Conservation (phyloP, 2,113 vertebrate species). For the Suricata suricatta region DNA sequence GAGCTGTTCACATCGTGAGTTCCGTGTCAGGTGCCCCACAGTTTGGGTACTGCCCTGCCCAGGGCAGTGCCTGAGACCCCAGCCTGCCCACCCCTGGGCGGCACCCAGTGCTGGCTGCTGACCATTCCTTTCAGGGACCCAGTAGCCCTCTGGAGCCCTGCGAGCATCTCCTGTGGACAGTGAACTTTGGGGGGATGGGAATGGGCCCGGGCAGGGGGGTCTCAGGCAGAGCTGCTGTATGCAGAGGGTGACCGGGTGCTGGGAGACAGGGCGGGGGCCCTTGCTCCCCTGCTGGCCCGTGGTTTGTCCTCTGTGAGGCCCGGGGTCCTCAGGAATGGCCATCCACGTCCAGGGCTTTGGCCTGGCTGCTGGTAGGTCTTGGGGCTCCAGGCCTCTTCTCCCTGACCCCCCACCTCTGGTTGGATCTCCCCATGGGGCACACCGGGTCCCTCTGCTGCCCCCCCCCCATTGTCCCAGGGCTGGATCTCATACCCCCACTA, state of each 20-base stretch:
- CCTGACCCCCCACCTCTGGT: neutral
- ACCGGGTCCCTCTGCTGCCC: neutral
- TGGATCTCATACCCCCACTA: neutral
- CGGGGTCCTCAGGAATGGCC: neutral
- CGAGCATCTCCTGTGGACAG: neutral
- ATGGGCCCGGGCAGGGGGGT: neutral
- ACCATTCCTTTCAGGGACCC: neutral
- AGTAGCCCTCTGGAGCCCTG: neutral
- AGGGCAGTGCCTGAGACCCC: neutral
- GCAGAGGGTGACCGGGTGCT: neutral
- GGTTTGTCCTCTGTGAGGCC: neutral
- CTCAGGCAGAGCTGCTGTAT: neutral
- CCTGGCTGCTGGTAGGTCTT: neutral
- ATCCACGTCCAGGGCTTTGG: neutral
- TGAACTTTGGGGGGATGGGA: neutral
- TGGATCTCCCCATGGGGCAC: neutral
- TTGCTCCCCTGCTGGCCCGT: neutral
- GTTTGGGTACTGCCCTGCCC: neutral
- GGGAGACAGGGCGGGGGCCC: neutral
- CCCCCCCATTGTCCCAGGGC: too few relatives aligned
- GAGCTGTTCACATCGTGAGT: slow-evolving; percentile 34
- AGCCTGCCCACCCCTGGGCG: neutral
- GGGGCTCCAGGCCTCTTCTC: neutral
- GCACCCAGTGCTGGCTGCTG: neutral
- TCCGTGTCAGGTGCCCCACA: rapidly evolving